A percentile compares a stretch with the other conserved stretches of the same genome.
These are phyloP conservation scores for Trichogramma pretiosum DNA, from an alignment of 1,140 invertebrate genomes.

Conservation along the genomic window DNA sequence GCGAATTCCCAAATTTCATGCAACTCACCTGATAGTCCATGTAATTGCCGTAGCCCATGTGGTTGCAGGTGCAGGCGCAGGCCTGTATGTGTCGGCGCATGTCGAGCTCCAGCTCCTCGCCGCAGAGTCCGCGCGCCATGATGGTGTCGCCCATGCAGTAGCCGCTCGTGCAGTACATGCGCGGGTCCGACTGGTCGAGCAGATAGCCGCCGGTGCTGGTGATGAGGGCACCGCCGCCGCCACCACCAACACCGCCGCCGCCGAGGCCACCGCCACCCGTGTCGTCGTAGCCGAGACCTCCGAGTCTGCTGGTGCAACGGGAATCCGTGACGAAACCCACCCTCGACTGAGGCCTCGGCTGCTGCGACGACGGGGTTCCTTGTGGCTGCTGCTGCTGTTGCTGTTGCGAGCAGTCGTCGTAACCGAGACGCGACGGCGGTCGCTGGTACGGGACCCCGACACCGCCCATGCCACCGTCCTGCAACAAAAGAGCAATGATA, in stretches of 20 bases:
- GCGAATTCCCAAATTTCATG: too few relatives aligned
- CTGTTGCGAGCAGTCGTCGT: constrained; percentile 40
- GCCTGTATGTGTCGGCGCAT: constrained; percentile 76
- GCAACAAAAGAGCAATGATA: background rate
- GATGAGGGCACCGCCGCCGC: background rate
- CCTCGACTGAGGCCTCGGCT: constrained; percentile 38
- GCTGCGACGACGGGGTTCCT: constrained; percentile 37
- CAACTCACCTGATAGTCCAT: constrained; percentile 77
- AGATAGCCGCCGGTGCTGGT: background rate
- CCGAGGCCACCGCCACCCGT: constrained; percentile 39
- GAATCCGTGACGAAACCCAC: constrained; percentile 41
- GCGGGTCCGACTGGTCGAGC: constrained; percentile 25
- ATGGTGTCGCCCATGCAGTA: constrained; percentile 46
- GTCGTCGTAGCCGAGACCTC: constrained; percentile 41
- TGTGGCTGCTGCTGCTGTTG: constrained; percentile 37
- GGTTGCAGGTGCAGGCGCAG: constrained; percentile 80
- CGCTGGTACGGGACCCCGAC: constrained; percentile 30
- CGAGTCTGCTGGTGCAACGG: constrained; percentile 39
- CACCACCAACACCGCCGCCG: background rate
- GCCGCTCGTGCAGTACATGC: constrained; percentile 43
- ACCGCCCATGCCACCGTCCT: too few relatives aligned
- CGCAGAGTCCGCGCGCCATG: constrained; percentile 42
- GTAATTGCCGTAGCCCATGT: constrained; percentile 85
- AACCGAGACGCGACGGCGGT: constrained; percentile 41
- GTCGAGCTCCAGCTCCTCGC: constrained; percentile 58